phyloP scores from a whole-genome alignment of 92 coral and sea anemone genomes.

The Palythoa grandis region DNA sequence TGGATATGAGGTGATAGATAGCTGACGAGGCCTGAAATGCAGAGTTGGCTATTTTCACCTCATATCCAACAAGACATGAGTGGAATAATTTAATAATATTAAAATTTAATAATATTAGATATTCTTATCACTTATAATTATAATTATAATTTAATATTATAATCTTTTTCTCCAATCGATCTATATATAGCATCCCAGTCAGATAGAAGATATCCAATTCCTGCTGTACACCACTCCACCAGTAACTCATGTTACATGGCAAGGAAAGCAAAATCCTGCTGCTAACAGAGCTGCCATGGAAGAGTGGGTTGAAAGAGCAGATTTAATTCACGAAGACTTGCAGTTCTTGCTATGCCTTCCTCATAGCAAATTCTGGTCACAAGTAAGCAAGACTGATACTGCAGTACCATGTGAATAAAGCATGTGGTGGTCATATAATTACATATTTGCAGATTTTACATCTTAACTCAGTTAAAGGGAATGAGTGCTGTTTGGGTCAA shows the following conservation, averaged over 20 bases:
- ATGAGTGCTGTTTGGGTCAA: too few species aligned
- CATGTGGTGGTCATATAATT: too few species aligned
- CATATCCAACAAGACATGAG: too few species aligned
- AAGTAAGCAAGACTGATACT: slow-evolving; percentile 55
- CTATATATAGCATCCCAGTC: slow-evolving; percentile 72
- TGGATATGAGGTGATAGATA: too few species aligned
- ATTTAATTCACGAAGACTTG: slow-evolving; percentile 77
- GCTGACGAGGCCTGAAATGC: too few species aligned
- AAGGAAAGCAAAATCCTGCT: slow-evolving; percentile 26
- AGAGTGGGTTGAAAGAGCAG: slow-evolving; percentile 87
- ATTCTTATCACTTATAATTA: too few species aligned
- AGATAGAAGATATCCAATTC: slow-evolving; percentile 83
- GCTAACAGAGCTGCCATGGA: slow-evolving; percentile 70
- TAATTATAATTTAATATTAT: background rate
- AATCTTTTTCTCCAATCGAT: background rate
- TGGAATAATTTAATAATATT: too few species aligned
- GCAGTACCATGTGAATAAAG: background rate
- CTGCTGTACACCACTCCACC: slow-evolving; percentile 75
- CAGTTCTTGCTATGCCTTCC: slow-evolving; percentile 88
- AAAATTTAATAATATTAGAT: too few species aligned
- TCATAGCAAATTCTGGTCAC: slow-evolving; percentile 90
- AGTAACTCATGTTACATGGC: slow-evolving; percentile 16
- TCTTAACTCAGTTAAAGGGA: too few species aligned
- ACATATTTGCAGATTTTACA: too few species aligned
- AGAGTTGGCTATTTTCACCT: too few species aligned